Evolutionary conservation across 2,797 vertebrate genomes (phyloP).

Genomic region (Siniperca obscura): DNA sequence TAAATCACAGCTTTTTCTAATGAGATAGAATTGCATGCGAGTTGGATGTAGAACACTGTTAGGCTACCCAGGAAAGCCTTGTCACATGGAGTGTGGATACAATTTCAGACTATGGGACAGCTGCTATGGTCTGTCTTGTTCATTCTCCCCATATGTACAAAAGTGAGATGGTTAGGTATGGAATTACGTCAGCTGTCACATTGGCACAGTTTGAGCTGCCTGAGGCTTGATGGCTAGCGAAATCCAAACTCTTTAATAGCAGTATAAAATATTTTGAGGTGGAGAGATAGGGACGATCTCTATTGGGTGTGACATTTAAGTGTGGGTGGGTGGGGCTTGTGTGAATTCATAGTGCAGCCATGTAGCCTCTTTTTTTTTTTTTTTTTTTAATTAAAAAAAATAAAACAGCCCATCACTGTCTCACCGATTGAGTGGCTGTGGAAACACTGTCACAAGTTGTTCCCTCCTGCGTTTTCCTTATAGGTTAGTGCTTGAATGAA

Average conservation of each 20-base stretch:
- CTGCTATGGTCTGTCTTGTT: constrained; percentile 36
- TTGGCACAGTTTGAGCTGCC: neutral
- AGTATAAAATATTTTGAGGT: constrained; percentile 11
- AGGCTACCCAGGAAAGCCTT: neutral
- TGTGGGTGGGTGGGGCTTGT: constrained; percentile 13
- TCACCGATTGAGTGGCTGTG: constrained; percentile 17
- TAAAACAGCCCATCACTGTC: neutral
- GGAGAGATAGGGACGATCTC: neutral
- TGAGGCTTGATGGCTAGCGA: neutral
- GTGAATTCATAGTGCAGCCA: constrained; percentile 3
- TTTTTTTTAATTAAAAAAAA: neutral
- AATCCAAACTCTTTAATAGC: constrained; percentile 8
- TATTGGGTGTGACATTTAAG: neutral
- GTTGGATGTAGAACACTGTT: neutral
- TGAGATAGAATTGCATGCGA: neutral
- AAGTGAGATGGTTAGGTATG: neutral
- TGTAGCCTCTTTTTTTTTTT: neutral
- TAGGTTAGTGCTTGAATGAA: constrained; percentile 35
- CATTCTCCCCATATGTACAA: constrained; percentile 19
- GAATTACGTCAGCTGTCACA: neutral
- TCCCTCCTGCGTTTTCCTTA: constrained; percentile 41
- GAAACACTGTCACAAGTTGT: neutral
- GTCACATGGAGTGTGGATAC: constrained; percentile 32
- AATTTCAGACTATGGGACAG: constrained; percentile 54
- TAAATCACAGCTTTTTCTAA: constrained; percentile 27